A percentile compares a stretch with the other conserved stretches of the same genome.
phyloP scores from a whole-genome alignment of 1,140 invertebrate species.

The Pogonus chalceus region DNA sequence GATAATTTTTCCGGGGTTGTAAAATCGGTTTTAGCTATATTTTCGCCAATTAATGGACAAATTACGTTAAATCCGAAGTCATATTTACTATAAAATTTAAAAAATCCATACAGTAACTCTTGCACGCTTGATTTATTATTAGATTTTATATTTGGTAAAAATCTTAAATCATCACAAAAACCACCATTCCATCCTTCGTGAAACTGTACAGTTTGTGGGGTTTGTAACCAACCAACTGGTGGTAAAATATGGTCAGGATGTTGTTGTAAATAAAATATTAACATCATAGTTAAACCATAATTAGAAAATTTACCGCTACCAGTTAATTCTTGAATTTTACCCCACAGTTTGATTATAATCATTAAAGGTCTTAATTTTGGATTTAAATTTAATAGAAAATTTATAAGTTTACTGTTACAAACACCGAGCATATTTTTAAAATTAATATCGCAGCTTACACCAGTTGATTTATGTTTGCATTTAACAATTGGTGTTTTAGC shows the following conservation, averaged over 20 bases:
- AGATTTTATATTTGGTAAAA: constrained; percentile 13
- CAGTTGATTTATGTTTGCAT: constrained; percentile 44
- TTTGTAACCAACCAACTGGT: constrained; percentile 34
- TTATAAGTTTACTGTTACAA: constrained; percentile 50
- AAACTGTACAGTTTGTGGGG: constrained; percentile 22
- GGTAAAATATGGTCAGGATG: constrained; percentile 35
- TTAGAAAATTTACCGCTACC: constrained; percentile 43
- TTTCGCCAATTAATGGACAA: constrained; percentile 41
- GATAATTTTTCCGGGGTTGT: constrained; percentile 30
- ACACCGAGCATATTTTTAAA: constrained; percentile 55
- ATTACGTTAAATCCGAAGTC: constrained; percentile 41
- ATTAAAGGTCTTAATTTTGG: constrained; percentile 43
- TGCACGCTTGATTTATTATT: constrained; percentile 24
- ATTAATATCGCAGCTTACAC: constrained; percentile 54
- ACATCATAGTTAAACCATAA: constrained; percentile 49
- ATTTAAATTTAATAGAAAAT: constrained; percentile 46
- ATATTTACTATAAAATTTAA: constrained; percentile 45
- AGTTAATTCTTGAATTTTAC: constrained; percentile 42
- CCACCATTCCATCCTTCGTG: constrained; percentile 41
- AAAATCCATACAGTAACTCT: constrained; percentile 46
- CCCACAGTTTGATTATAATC: constrained; percentile 61
- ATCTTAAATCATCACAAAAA: constrained; percentile 26
- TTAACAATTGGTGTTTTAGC: constrained; percentile 66
- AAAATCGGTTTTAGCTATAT: constrained; percentile 37
- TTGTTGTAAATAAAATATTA: constrained; percentile 56